Evolutionary conservation across 2,113 vertebrate genomes (phyloP).

Genomic region (Peromyscus californicus): DNA sequence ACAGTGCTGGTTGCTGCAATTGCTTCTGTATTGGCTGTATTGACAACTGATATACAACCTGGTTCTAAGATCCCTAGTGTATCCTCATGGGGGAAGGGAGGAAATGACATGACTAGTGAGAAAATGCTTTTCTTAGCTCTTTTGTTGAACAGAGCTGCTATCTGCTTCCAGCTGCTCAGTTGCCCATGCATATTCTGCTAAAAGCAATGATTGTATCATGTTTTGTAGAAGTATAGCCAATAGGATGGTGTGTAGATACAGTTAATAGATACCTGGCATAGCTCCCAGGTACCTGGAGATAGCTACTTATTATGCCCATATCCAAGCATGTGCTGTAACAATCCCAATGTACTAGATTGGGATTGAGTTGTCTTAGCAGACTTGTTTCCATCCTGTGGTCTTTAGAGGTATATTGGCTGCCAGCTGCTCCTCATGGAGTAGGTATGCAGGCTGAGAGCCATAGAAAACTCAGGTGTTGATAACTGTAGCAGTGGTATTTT

Average conservation of each 20-base stretch:
- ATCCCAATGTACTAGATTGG: conserved; percentile 85
- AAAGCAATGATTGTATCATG: conserved; percentile 93
- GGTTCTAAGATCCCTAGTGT: conserved; percentile 90
- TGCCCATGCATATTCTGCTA: conserved; percentile 92
- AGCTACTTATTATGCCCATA: conserved; percentile 91
- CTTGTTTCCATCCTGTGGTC: conserved; percentile 90
- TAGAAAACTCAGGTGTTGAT: conserved; percentile 92
- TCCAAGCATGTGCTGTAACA: conserved; percentile 88
- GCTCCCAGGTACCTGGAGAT: conserved; percentile 89
- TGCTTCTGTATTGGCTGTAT: conserved; percentile 92
- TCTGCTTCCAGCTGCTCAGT: conserved; percentile 92
- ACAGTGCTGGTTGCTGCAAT: conserved; percentile 88
- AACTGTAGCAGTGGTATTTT: conserved; percentile 90
- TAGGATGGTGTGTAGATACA: conserved; percentile 88
- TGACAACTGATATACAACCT: conserved; percentile 88
- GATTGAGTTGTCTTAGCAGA: conserved; percentile 88
- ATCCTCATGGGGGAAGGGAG: conserved; percentile 67
- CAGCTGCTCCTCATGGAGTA: conserved; percentile 92
- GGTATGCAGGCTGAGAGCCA: conserved; percentile 89
- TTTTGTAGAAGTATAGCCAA: conserved; percentile 91
- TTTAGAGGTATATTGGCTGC: conserved; percentile 87
- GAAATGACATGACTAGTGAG: conserved; percentile 91
- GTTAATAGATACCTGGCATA: conserved; percentile 88
- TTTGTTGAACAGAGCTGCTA: conserved; percentile 92
- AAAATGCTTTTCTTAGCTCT: conserved; percentile 89